Conservation (phyloP, 2,113 vertebrate species). For the Nestor notabilis region DNA sequence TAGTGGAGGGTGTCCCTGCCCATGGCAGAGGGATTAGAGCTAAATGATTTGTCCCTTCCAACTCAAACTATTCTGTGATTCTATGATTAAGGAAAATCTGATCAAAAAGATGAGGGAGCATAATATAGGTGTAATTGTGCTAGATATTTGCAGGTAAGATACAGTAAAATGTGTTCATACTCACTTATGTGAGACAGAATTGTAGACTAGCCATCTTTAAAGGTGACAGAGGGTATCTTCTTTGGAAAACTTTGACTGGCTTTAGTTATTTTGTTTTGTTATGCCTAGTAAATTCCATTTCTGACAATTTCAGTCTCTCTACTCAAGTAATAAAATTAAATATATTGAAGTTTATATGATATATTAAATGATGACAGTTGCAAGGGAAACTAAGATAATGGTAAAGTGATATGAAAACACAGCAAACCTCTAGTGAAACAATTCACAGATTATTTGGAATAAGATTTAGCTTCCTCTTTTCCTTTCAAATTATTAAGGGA, state of each 20-base stretch:
- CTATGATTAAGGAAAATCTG: neutral
- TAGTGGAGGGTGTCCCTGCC: neutral
- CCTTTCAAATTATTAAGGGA: neutral
- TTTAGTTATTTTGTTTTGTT: neutral
- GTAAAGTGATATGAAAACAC: neutral
- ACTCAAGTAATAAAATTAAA: neutral
- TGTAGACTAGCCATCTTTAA: neutral
- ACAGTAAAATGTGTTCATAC: neutral
- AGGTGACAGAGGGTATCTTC: neutral
- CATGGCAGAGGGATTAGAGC: neutral
- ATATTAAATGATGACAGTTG: accelerated
- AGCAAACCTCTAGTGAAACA: neutral
- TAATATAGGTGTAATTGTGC: neutral
- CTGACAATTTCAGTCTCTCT: neutral
- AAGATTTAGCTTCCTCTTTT: neutral
- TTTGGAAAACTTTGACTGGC: neutral
- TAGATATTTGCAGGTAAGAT: neutral
- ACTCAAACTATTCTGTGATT: neutral
- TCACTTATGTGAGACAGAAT: neutral
- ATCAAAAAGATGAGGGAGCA: neutral
- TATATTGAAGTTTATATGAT: neutral
- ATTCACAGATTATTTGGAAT: neutral
- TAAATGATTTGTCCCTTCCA: neutral
- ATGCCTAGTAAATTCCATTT: neutral
- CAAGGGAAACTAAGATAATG: neutral